These are phyloP conservation scores for Thripadectes ignobilis DNA, from an alignment of 2,797 vertebrate genomes.

Conservation along the genomic window DNA sequence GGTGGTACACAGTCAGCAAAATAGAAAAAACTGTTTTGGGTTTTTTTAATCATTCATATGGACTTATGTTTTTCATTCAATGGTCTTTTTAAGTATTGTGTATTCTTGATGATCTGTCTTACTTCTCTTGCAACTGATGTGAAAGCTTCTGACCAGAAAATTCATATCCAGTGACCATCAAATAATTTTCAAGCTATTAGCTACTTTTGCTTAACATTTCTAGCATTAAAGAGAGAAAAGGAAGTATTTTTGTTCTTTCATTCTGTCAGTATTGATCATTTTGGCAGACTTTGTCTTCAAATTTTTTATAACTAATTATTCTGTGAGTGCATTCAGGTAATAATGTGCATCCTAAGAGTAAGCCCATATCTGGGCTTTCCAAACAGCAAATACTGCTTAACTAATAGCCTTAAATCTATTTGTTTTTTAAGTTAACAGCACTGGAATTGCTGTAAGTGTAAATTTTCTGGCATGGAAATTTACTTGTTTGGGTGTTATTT, in stretches of 20 bases:
- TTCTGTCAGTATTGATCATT: not conserved
- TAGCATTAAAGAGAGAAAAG: not conserved
- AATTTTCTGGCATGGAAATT: not conserved
- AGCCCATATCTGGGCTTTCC: not conserved
- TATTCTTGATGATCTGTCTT: not conserved
- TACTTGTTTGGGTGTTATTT: not conserved
- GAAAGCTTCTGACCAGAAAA: not conserved
- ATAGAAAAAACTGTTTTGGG: not conserved
- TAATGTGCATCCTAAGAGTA: not conserved
- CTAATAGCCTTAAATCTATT: not conserved
- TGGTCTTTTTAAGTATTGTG: not conserved
- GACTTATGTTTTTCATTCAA: not conserved
- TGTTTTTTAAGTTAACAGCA: not conserved
- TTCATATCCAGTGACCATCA: not conserved
- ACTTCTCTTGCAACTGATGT: not conserved
- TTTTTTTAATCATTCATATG: not conserved
- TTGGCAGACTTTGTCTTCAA: not conserved
- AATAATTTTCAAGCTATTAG: not conserved
- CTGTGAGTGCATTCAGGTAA: not conserved
- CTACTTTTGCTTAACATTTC: not conserved
- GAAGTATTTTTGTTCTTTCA: not conserved
- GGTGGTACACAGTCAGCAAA: not conserved
- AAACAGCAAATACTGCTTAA: not conserved
- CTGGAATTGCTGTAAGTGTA: not conserved
- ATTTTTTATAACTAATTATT: not conserved